Conservation (phyloP, 2,113 vertebrate species). For the Silurus glanis region DNA sequence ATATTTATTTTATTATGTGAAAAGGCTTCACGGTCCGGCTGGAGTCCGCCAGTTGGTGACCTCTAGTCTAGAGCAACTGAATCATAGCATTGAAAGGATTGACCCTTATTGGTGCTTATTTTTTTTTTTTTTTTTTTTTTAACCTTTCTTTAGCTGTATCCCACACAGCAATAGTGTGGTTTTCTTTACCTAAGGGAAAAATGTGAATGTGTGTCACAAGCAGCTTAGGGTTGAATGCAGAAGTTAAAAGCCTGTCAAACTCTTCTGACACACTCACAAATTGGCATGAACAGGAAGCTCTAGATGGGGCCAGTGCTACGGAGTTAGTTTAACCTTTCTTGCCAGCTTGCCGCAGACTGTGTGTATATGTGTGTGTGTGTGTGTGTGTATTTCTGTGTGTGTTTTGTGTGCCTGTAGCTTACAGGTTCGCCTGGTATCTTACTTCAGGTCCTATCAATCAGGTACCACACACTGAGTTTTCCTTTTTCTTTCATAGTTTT, state of each 20-base stretch:
- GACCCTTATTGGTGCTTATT: not conserved
- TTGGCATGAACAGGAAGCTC: slow-evolving; percentile 31
- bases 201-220: slow-evolving; percentile 18
- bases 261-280: slow-evolving; percentile 50
- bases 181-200: not conserved
- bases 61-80: not conserved
- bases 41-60: too few species aligned
- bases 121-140: not conserved
- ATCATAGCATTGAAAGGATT: slow-evolving; percentile 10
- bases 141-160: not conserved
- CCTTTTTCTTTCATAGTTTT: slow-evolving; percentile 3
- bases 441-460: slow-evolving; percentile 18
- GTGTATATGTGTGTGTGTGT: not conserved
- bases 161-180: not conserved
- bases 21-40: too few species aligned
- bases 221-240: slow-evolving; percentile 32
- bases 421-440: not conserved
- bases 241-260: slow-evolving; percentile 50
- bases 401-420: slow-evolving; percentile 4
- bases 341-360: not conserved
- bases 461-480: not conserved
- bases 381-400: slow-evolving; percentile 9
- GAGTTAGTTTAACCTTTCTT: slow-evolving; percentile 32
- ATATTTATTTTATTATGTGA: too few species aligned
- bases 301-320: slow-evolving; percentile 14